Evolutionary conservation across 2,113 vertebrate species (phyloP).

Genomic region (Pica pica): DNA sequence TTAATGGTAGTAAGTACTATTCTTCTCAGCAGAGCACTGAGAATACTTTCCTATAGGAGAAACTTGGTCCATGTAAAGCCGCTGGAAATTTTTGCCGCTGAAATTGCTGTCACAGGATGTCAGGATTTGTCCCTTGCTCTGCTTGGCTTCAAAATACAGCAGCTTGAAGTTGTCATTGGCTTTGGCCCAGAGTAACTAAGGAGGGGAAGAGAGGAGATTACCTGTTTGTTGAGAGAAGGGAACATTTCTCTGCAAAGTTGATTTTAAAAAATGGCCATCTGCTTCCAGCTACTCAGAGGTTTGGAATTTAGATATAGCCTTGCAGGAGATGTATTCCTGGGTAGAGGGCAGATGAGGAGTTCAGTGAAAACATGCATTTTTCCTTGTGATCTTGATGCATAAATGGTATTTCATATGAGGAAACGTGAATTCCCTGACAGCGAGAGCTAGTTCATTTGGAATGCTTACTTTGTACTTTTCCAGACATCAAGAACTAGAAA

Average conservation of each 20-base stretch:
- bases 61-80: neutral
- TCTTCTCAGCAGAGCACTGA: neutral
- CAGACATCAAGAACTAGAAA: neutral
- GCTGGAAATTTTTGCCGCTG: neutral
- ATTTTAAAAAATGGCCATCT: constrained; percentile 8
- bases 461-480: neutral
- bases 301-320: constrained; percentile 12
- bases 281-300: constrained; percentile 2
- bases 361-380: constrained; percentile 5
- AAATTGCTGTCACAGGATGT: neutral
- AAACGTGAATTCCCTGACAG: neutral
- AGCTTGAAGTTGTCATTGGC: neutral
- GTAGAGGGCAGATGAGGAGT: constrained; percentile 5
- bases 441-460: neutral
- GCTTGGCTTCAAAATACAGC: neutral
- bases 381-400: neutral
- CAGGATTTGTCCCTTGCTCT: neutral
- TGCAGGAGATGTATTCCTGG: neutral
- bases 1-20: neutral
- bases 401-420: neutral
- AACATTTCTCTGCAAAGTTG: neutral
- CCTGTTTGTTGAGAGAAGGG: neutral
- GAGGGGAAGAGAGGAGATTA: neutral
- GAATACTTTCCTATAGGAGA: neutral
- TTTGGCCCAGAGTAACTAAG: neutral